Conservation (phyloP, 1,140 invertebrate species). For the Heliconius congener region DNA sequence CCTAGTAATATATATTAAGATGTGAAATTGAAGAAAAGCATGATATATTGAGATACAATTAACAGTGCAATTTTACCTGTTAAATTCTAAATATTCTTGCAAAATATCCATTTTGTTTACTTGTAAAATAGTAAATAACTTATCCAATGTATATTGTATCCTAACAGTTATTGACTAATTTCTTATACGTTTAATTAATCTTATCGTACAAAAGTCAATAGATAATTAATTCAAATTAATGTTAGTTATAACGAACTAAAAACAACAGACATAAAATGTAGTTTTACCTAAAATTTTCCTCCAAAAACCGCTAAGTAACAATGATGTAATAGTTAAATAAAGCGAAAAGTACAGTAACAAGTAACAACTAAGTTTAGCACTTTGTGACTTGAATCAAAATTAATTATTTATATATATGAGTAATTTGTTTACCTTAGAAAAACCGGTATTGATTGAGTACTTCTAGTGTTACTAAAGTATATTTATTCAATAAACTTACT, state of each 20-base stretch:
- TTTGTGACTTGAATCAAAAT: constrained; percentile 16
- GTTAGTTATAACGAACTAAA: constrained; percentile 3
- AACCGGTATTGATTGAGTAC: neutral
- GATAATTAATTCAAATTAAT: constrained; percentile 31
- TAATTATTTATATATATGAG: constrained; percentile 6
- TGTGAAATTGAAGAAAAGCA: no score
- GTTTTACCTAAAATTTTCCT: neutral
- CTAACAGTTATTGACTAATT: constrained; percentile 14
- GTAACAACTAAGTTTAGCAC: neutral
- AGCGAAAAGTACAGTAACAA: neutral
- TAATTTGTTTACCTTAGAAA: constrained; percentile 6
- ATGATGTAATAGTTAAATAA: constrained; percentile 26
- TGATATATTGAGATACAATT: no score
- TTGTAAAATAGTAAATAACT: neutral
- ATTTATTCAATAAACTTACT: constrained; percentile 15
- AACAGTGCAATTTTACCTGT: constrained; percentile 8
- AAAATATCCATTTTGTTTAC: constrained; percentile 22
- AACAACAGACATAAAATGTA: neutral
- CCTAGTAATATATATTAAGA: no score
- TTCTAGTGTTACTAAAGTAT: neutral
- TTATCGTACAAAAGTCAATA: constrained; percentile 21
- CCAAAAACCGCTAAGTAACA: constrained; percentile 13
- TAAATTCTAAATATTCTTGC: constrained; percentile 17
- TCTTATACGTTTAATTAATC: constrained; percentile 20
- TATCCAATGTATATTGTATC: neutral